These are phyloP conservation scores for Cylloceria caligata DNA, from an alignment of 2,888 invertebrate species.

Conservation along the genomic window DNA sequence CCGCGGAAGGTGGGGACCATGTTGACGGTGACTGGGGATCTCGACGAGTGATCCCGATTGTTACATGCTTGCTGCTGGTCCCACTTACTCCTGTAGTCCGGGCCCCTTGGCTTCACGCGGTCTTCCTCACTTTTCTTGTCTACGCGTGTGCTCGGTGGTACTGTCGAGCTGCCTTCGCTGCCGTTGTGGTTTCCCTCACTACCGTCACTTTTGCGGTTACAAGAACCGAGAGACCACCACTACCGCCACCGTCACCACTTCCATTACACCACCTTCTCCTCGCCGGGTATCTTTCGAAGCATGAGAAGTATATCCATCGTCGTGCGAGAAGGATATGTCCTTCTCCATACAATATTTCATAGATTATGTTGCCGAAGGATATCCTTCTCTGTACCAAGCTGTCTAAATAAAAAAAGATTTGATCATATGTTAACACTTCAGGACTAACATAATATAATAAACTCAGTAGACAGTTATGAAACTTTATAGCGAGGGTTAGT, in stretches of 20 bases:
- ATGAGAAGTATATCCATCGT: no score
- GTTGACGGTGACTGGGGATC: slow-evolving; percentile 73
- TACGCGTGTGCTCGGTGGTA: neutral
- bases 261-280: slow-evolving; percentile 56
- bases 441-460: no score
- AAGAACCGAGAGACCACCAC: slow-evolving; percentile 46
- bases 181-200: slow-evolving; percentile 64
- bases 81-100: slow-evolving; percentile 28
- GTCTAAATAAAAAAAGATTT: no score
- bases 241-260: slow-evolving; percentile 11
- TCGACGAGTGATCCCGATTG: slow-evolving; percentile 73
- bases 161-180: slow-evolving; percentile 29
- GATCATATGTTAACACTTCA: no score
- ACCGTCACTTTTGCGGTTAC: slow-evolving; percentile 42
- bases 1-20: slow-evolving; percentile 71
- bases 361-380: no score
- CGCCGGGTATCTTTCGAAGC: no score
- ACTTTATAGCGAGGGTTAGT: no score
- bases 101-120: slow-evolving; percentile 26
- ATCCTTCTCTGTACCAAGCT: no score
- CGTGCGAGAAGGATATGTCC: no score
- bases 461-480: no score
- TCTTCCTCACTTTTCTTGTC: slow-evolving; percentile 30
- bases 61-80: slow-evolving; percentile 64
- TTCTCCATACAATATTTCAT: no score